Conservation (phyloP, 2,888 invertebrate genomes). For the Hemistola chrysoprasaria region DNA sequence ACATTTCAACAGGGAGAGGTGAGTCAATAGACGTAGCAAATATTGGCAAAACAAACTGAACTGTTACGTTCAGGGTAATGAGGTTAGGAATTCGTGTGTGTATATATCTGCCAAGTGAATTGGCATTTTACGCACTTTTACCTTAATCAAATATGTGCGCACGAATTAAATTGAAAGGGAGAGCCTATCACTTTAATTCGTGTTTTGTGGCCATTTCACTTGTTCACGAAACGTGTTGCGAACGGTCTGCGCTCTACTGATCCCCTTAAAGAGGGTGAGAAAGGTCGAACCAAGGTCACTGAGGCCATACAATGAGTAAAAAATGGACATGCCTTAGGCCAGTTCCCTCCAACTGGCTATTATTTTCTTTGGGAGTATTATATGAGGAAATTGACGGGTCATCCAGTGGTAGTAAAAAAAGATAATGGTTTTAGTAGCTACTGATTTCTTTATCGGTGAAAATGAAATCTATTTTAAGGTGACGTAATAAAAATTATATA, state of each 20-base stretch:
- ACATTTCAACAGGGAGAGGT: too few relatives aligned
- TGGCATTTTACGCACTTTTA: conserved; percentile 39
- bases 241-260: conserved; percentile 7
- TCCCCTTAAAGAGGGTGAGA: conserved; percentile 16
- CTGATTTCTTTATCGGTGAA: too few relatives aligned
- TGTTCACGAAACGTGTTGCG: conserved; percentile 11
- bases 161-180: neutral
- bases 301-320: conserved; percentile 21
- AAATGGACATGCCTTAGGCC: conserved; percentile 17
- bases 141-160: conserved; percentile 46
- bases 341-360: conserved; percentile 10
- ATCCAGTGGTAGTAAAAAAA: conserved; percentile 1
- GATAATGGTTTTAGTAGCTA: too few relatives aligned
- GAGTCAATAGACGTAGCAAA: conserved; percentile 6
- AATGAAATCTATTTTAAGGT: too few relatives aligned
- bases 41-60: conserved; percentile 15
- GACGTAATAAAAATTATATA: too few relatives aligned
- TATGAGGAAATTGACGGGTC: conserved; percentile 14
- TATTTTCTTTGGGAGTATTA: conserved; percentile 14
- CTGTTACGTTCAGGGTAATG: conserved; percentile 21
- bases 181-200: conserved; percentile 20
- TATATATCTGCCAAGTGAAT: conserved; percentile 28
- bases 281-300: conserved; percentile 21
- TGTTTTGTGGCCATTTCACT: conserved; percentile 23
- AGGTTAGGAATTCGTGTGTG: conserved; percentile 22